Base-by-base conservation (phyloP, 2,888 invertebrate genomes). In the Toxonevra muliebris region DNA sequence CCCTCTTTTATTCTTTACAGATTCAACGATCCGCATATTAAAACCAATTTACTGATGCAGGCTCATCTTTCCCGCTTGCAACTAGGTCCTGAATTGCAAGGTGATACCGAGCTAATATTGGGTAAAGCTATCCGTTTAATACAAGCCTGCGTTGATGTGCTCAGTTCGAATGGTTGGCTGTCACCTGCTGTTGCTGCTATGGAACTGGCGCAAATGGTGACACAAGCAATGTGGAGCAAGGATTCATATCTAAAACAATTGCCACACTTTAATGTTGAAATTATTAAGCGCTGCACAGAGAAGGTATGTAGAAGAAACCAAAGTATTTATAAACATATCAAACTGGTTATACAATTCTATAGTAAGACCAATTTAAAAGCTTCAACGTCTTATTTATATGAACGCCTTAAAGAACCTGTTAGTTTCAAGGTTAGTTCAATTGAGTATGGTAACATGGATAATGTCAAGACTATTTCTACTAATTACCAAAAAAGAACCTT, bases 191-290 rank as follows among this genome's bases (percentile, higher is more conserved):
- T 99, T 52, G 97, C 98, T 17, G 98, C 98, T 78, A 99, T 99
- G 99, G 99, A 99, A 86, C 87, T 99, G 79, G 97, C 98, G 0
- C 99, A 99, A 87, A 99, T 99, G 98, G 95, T 96, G 2, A 99
- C 99, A 0, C 99, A 99, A 86, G 98, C 98, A 11, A 97, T 99
- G 97, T 99, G 98, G 97, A 96, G 94, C 79, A 98, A 97, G 85
- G 99, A 99, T 86, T 96, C 97, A 0, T 97, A 98, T 82, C 88
- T 99, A 71, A 93, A 97, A 71, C 99, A 99, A 82, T 86, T 99
- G 82, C 99, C 99, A 1, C 98, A 99, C 86, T 98, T 98, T 85
- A 92, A 90, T 3, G 82, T 88, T 0, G 98, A 97, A 0, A 91
- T 96, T 66, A 92, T 98, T 73, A 94, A 95, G 80, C 88, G 96